Base-by-base conservation (phyloP, 2,797 vertebrate species). In the Mycteria americana region DNA sequence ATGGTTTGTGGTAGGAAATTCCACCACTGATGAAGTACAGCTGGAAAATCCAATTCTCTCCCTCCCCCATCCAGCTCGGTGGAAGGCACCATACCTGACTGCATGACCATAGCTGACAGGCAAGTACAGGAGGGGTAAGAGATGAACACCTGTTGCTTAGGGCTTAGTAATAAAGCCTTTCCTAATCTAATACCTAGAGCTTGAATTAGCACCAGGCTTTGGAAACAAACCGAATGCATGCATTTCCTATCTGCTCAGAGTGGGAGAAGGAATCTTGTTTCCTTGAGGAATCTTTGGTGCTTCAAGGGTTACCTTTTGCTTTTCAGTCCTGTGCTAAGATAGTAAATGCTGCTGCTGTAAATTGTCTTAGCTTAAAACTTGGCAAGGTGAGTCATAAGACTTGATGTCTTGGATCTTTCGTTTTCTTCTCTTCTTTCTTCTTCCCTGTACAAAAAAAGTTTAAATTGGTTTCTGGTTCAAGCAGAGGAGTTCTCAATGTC, bases 171-270 rank as follows among this genome's bases (percentile, higher is more conserved):
- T 39, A 39, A 39, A 39, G 37, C 37, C 37, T 39, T 39, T 39
- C 37, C 37, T 39, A 39, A 39, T 39, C 37, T 97, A 96, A 94
- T 95, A 77, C 87, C 59, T 73, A 43, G 54, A 59, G 50, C 70
- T 76, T 67, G 54, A 95, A 92, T 96, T 96, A 95, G 85, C 65
- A 86, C 46, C 23, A n/a, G 46, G 37, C 73, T 94, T 94, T 73
- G 62, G 91, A 69, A 94, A 22, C 11, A 70, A 72, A 48, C 37
- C 0, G 8, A 78, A 56, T 41, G 23, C 15, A 4, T 3, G 13
- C 5, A 4, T 65, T 88, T 93, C 65, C 59, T 88, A 2, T 62
- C 83, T 37, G 24, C 41, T 79, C 7, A 6, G n/a, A 74, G 43
- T 19, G 23, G 28, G 56, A 83, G 50, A 79, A 83, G 33, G 23